Base-by-base conservation (phyloP, 2,888 invertebrate genomes). In the Aporophyla lueneburgensis region DNA sequence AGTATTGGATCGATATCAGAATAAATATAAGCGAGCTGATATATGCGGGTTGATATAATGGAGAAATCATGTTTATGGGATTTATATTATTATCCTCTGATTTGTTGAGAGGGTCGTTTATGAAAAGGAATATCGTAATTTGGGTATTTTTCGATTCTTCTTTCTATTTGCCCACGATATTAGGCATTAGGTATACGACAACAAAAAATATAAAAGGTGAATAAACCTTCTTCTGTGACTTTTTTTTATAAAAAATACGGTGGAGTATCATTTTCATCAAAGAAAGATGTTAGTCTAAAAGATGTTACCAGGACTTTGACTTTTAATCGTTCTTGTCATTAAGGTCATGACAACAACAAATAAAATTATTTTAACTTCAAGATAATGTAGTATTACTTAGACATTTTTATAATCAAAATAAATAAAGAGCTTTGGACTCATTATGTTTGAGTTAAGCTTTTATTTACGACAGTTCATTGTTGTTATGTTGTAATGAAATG, bases 41-140 rank as follows among this genome's bases (percentile, higher is more conserved):
- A 83, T 79, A 72, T 78, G 63, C 78, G 79, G 73, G 46, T 46
- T 49, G 67, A 53, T 86, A 67, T 85, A 86, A 82, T 82, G 78
- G 72, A 72, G 70, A 85, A 72, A 85, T 82, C 77, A 83, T 85
- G 83, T 85, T 82, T 77, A 86, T 72, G 54, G 56, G 59, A 46
- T 69, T 68, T 82, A 69, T 86, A 78, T 86, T 83, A 77, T 71
- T 74, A 83, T 83, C 59, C 43, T 58, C 54, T 72, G 83, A 77
- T 81, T 75, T 71, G 58, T 53, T 54, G 85, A 71, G 82, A 76
- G 65, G 69, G 59, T 81, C 49, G 43, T 66, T 67, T 59, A 71
- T 61, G 54, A 54, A 62, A 78, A 54, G 70, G 43, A 65, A 59
- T 69, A 59, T 56, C 51, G 54, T 56, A 65, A 67, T 82, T 76